Conservation (phyloP, 2,797 vertebrate genomes). For the Uromys caudimaculatus region DNA sequence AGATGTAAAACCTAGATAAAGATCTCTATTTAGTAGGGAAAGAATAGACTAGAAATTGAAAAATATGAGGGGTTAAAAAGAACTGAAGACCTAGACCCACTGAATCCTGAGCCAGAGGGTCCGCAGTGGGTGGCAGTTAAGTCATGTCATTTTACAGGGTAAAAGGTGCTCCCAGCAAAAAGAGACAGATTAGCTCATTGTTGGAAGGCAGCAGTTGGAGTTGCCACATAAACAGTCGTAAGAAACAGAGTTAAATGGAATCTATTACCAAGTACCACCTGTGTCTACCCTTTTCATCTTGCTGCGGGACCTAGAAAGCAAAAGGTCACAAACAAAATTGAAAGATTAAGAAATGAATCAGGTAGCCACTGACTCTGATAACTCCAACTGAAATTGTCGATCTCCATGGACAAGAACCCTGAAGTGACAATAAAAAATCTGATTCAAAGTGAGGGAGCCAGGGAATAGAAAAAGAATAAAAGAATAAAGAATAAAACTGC, state of each 20-base stretch:
- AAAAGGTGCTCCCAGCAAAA: conserved; percentile 14
- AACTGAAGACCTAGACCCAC: neutral
- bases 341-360: conserved; percentile 56
- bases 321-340: conserved; percentile 45
- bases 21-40: neutral
- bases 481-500: neutral
- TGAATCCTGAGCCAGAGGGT: neutral
- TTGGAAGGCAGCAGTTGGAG: neutral
- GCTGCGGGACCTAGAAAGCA: neutral
- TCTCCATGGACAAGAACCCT: neutral
- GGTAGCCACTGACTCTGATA: conserved; percentile 23
- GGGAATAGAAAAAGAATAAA: conserved; percentile 2
- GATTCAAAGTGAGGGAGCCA: neutral
- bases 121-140: neutral
- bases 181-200: neutral
- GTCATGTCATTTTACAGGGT: neutral
- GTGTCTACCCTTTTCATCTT: neutral
- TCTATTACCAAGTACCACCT: conserved; percentile 39
- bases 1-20: conserved; percentile 43
- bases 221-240: conserved; percentile 8
- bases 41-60: neutral
- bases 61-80: conserved; percentile 37
- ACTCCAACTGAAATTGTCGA: conserved; percentile 12
- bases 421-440: conserved; percentile 39
- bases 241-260: conserved; percentile 64